Percentiles rank a stretch among this genome's conserved stretches.
Evolutionary conservation across 2,113 vertebrate genomes (phyloP).

Genomic region (Asarcornis scutulata): DNA sequence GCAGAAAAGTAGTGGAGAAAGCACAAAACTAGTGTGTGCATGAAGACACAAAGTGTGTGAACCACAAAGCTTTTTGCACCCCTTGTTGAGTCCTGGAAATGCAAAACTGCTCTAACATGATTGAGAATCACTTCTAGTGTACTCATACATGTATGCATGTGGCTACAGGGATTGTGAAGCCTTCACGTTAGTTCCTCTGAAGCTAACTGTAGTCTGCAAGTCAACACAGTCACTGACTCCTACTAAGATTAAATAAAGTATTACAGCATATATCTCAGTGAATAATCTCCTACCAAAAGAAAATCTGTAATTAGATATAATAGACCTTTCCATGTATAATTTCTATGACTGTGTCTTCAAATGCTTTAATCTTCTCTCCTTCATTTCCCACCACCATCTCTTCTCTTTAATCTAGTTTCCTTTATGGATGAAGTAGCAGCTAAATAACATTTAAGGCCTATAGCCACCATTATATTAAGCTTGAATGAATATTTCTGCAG

Average conservation of each 20-base stretch:
- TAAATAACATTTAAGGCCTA: not conserved
- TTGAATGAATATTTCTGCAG: not conserved
- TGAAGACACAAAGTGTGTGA: not conserved
- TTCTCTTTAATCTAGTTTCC: not conserved
- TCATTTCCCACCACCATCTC: not conserved
- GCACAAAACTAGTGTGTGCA: not conserved
- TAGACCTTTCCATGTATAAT: not conserved
- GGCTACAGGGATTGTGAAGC: not conserved
- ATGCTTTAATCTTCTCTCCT: not conserved
- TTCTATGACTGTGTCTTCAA: not conserved
- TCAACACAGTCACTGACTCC: not conserved
- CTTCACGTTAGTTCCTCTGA: not conserved
- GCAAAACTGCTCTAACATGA: not conserved
- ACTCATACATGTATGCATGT: not conserved
- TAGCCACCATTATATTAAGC: not conserved
- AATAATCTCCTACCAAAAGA: not conserved
- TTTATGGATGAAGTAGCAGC: not conserved
- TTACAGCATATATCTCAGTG: not conserved
- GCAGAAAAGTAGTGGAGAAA: not conserved
- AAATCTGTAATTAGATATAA: not conserved
- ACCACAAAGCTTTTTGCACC: not conserved
- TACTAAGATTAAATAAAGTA: not conserved
- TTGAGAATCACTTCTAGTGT: not conserved
- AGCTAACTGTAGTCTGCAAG: not conserved
- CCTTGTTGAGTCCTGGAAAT: not conserved